Conservation (phyloP, 2,113 vertebrate genomes). For the Corythoichthys intestinalis region DNA sequence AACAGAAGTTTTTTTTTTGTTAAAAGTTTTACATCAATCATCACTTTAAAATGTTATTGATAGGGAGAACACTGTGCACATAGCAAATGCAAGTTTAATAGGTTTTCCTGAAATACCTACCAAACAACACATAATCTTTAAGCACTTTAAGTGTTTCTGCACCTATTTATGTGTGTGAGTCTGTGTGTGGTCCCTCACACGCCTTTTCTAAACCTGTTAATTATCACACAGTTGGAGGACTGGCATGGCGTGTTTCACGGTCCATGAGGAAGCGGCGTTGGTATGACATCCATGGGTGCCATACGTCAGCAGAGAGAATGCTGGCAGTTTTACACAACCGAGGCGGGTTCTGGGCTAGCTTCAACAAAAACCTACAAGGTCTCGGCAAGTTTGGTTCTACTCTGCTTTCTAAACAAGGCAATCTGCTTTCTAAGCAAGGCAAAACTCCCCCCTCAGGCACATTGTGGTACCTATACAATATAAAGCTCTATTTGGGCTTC, state of each 20-base stretch:
- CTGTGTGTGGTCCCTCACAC: constrained; percentile 3
- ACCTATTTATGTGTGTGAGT: not conserved
- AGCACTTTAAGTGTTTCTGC: not conserved
- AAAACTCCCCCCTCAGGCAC: too few relatives aligned
- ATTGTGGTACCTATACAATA: too few relatives aligned
- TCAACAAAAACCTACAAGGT: constrained; percentile 33
- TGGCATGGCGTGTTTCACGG: not conserved
- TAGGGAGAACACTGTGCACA: not conserved
- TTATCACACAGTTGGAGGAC: constrained; percentile 12
- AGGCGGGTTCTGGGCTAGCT: constrained; percentile 6
- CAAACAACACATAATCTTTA: constrained; percentile 15
- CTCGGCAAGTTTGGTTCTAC: constrained; percentile 34
- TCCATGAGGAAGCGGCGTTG: not conserved
- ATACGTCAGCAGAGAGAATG: constrained; percentile 23
- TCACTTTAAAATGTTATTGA: not conserved
- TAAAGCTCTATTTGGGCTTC: too few relatives aligned
- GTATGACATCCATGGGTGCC: constrained; percentile 22
- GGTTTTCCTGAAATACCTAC: constrained; percentile 6
- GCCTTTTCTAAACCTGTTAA: constrained; percentile 30
- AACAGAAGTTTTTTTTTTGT: not conserved
- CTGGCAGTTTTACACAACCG: constrained; percentile 23
- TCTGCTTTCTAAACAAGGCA: constrained; percentile 24
- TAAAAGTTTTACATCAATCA: not conserved
- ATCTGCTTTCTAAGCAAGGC: not conserved
- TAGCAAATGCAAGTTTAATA: not conserved